Base-by-base conservation (phyloP, 2,888 invertebrate genomes). In the Listrodromus nycthemerus region DNA sequence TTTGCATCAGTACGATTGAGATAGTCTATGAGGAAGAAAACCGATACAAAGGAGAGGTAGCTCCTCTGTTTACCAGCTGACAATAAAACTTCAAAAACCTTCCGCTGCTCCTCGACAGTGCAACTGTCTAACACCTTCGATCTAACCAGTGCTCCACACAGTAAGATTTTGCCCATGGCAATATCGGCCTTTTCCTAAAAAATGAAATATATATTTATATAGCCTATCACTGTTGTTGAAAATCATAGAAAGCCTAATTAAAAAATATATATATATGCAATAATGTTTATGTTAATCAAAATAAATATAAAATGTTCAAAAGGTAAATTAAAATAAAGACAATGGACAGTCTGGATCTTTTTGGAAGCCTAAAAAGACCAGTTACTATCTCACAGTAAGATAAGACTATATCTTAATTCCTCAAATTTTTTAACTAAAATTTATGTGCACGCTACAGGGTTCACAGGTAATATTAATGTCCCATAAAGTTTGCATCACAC, bases 111-210 rank as follows among this genome's bases (percentile, higher is more conserved):
- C 69, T 96, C 95, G 33, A 87, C 88, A 0, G 94, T 92, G 85
- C 94, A 94, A 86, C 94, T 94, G 1, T 93, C 86, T 87, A 96
- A 94, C 70, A 95, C 93, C 24, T 95, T 95, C 0, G 97, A 96
- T 70, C 96, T 95, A 82, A 97, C 95, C 45, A 97, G 90, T 2
- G 97, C 96, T 27, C 96, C 96, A 90, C 96, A 96, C 0, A 95
- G 94, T 87, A 97, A 93, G 84, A 97, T 95, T 90, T 96, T 95
- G 0, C 97, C 97, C 27, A 96, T 95, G 45, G 95, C 95, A 67
- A 96, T 95, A 94, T 97, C 96, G 50, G 96, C 96, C 89, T 96
- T 95, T 94, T 97, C 97, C 97, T 97, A 85, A 58, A 37, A 75
- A 30, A 81, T 55, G 45, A 24, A 63, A 58, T 48, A 61, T 52